Evolutionary conservation across 2,797 vertebrate genomes (phyloP), one percentile per base, ranked within the genome.

Genomic region (Catharus ustulatus): DNA sequence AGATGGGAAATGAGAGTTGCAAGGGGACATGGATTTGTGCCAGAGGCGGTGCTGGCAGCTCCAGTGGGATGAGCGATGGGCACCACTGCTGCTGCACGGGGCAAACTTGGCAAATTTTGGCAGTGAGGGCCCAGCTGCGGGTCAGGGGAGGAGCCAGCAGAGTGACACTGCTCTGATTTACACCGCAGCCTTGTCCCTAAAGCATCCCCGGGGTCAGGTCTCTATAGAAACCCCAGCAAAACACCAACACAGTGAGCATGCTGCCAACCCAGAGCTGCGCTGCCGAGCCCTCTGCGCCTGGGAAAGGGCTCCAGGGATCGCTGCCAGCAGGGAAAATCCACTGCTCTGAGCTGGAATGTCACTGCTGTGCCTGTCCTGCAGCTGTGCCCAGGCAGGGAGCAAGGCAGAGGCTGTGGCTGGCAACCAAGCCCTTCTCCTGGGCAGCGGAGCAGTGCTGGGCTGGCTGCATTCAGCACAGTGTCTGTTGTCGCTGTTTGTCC

Each of bases 191-290:
- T 32, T 30, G 84, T 43, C 66, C 66, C 66, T 9, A 20, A 34
- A 57, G 57, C 49, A 72, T 54, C 51, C 5, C 13, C 40, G 45
- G 63, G 92, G 85, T 84, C 90, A 82, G 2, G 13, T 79, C 69
- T 59, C 96, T 30, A 86, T 52, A 22, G 96, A 88, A 93, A 94
- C 89, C 9, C 21, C 9, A 2, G 14, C 75, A 85, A 82, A 95
- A 95, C 87, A 96, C 0, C 5, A 59, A 72, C 61, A 84, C 38
- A 40, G n/a, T 19, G 2, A 73, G n/a, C 38, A 27, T 34, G 1
- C 36, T 84, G 27, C 21, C 3, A 1, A 27, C 15, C 27, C 34
- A 0, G 73, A 75, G 48, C 43, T 1, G 5, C 0, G 1, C 42
- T 55, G 36, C 40, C 0, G 4, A 67, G 59, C 68, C 40, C 52